Percentiles rank a stretch among this genome's conserved stretches.
Conservation (phyloP, 2,797 vertebrate genomes). For the Ispidina lecontei region DNA sequence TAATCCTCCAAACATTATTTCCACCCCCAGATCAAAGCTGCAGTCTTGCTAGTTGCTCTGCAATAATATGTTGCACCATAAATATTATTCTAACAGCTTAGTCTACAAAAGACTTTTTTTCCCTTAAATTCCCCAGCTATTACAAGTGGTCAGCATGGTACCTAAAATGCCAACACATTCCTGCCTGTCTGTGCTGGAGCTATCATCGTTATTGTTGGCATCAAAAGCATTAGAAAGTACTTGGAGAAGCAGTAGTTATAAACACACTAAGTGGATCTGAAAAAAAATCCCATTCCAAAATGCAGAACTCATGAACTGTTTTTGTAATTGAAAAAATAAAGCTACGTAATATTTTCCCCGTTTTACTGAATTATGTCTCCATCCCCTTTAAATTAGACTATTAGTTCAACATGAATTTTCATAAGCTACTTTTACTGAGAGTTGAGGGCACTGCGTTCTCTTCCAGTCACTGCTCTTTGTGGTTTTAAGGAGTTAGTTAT, state of each 20-base stretch:
- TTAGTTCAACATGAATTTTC: not conserved
- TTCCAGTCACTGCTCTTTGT: conserved; percentile 35
- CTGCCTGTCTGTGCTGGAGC: not conserved
- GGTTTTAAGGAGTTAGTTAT: not conserved
- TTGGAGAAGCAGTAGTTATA: not conserved
- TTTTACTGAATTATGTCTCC: not conserved
- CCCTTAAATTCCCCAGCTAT: not conserved
- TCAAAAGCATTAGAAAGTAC: not conserved
- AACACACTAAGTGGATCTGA: not conserved
- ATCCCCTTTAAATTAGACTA: not conserved
- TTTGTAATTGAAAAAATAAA: not conserved
- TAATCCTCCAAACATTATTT: not conserved
- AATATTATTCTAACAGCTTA: not conserved
- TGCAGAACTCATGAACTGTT: not conserved
- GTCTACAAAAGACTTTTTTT: not conserved
- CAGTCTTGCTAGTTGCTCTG: not conserved
- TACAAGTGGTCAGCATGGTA: not conserved
- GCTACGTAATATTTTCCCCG: not conserved
- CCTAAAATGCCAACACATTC: not conserved
- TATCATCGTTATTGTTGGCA: not conserved
- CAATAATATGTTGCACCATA: not conserved
- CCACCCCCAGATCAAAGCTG: not conserved
- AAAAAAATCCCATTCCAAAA: not conserved
- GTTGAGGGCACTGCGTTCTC: not conserved
- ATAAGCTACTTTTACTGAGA: not conserved